Percentiles rank a stretch among this genome's conserved stretches.
These are phyloP conservation scores for Triops longicaudatus DNA, from an alignment of 1,140 invertebrate species.

Conservation along the genomic window DNA sequence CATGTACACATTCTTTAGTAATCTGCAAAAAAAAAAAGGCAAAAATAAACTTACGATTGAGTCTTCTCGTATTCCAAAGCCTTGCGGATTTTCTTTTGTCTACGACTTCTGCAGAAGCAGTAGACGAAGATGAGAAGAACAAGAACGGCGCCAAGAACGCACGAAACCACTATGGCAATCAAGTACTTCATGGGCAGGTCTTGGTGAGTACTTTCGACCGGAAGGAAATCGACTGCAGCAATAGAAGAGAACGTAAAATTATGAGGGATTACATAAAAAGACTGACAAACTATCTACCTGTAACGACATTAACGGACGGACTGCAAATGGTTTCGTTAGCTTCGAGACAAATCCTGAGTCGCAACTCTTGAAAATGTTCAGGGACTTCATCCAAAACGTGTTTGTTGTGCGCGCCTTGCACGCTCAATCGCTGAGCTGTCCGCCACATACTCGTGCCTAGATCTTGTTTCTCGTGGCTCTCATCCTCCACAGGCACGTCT, in stretches of 20 bases:
- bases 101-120: conserved; percentile 67
- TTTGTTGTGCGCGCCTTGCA: neutral
- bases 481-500: conserved; percentile 25
- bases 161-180: conserved; percentile 70
- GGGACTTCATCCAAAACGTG: conserved; percentile 21
- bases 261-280: neutral
- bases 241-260: neutral
- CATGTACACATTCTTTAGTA: conserved; percentile 31
- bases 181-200: conserved; percentile 60
- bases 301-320: conserved; percentile 15
- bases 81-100: conserved; percentile 69
- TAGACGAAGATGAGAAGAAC: conserved; percentile 67
- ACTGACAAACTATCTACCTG: conserved; percentile 11
- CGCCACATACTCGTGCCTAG: conserved; percentile 17
- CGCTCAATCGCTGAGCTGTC: conserved; percentile 17
- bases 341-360: conserved; percentile 22
- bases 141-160: conserved; percentile 67
- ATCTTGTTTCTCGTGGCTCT: neutral
- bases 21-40: conserved; percentile 24
- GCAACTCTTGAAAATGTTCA: conserved; percentile 18
- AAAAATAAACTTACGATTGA: conserved; percentile 25
- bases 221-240: neutral
- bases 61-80: conserved; percentile 80
- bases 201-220: neutral
- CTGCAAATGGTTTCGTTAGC: conserved; percentile 24